Base-by-base conservation (phyloP, 2,797 vertebrate species). In the Clarias pachynema region DNA sequence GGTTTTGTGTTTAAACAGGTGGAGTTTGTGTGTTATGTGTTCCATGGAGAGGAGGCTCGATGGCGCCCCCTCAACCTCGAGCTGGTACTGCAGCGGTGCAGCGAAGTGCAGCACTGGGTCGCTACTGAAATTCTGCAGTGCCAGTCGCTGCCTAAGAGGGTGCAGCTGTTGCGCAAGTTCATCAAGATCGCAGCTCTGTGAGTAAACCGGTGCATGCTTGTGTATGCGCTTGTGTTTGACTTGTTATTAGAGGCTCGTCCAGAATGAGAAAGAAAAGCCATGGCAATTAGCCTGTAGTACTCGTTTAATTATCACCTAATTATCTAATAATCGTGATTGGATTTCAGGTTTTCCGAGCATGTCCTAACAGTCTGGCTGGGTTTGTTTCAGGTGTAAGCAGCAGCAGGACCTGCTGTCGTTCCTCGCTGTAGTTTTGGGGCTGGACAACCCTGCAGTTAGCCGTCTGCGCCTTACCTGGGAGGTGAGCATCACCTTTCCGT, bases 21-120 rank as follows among this genome's bases (percentile, higher is more conserved):
- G 95, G 98, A 99, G 93, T 98, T 99, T 31, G 96, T 99, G 91
- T 97, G 98, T 59, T 99, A 99, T 0, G 97, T 99, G 88, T 99
- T 99, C 87, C 97, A 98, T 0, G 97, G 97, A 0, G 97, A 99
- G 89, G 96, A 97, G 79, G 97, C 97, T 37, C 97, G 97, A 91
- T 95, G 97, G 91, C 97, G 98, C 92, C 98, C 97, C 0, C 96
- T 98, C 9, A 99, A 99, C 94, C 94, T 99, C 92, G 97, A 99
- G 94, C 93, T 99, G 93, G 95, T 99, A 84, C 94, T 99, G 93
- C 98, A 99, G 94, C 96, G 98, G 26, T 99, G 97, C 95, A 98
- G 97, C 0, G 97, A 99, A 88, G 97, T 98, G 89, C 97, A 98
- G 89, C 97, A 97, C 94, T 99, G 98, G 98, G 97, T 99, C 20